Evolutionary conservation across 1,140 invertebrate genomes (phyloP).

Genomic region (Habropoda laboriosa): DNA sequence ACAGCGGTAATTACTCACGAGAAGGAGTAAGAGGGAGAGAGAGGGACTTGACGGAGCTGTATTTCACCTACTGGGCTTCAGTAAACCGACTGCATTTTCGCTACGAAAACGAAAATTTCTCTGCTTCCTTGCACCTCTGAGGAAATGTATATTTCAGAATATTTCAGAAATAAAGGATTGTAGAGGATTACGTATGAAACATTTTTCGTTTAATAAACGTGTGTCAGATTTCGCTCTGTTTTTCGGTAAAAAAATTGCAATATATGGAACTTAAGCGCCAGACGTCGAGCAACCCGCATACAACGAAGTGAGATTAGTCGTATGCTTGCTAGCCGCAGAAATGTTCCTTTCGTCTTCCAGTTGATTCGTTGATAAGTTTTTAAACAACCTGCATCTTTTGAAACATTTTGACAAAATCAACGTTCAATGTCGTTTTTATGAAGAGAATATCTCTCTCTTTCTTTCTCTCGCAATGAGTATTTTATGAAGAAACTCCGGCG

Average conservation of each 20-base stretch:
- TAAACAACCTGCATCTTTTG: too few relatives aligned
- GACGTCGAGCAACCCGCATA: too few relatives aligned
- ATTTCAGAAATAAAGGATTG: too few relatives aligned
- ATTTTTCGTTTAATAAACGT: too few relatives aligned
- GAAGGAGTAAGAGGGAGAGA: background rate
- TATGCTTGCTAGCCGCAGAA: too few relatives aligned
- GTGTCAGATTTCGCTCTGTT: background rate
- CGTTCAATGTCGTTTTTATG: background rate
- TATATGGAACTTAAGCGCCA: too few relatives aligned
- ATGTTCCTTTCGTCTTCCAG: too few relatives aligned
- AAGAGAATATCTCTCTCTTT: background rate
- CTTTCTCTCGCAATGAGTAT: background rate
- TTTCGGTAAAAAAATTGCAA: too few relatives aligned
- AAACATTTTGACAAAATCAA: background rate
- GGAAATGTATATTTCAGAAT: too few relatives aligned
- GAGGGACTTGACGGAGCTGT: background rate
- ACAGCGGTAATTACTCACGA: conserved; percentile 35
- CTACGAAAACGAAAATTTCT: background rate
- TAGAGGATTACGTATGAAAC: too few relatives aligned
- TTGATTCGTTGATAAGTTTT: too few relatives aligned
- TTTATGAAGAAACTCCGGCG: conserved; percentile 31
- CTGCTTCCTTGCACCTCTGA: background rate
- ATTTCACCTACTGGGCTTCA: background rate
- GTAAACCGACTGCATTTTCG: conserved; percentile 13
- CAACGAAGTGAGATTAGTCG: too few relatives aligned